Base-by-base conservation (phyloP, 1,140 invertebrate species). In the Goniozus legneri region DNA sequence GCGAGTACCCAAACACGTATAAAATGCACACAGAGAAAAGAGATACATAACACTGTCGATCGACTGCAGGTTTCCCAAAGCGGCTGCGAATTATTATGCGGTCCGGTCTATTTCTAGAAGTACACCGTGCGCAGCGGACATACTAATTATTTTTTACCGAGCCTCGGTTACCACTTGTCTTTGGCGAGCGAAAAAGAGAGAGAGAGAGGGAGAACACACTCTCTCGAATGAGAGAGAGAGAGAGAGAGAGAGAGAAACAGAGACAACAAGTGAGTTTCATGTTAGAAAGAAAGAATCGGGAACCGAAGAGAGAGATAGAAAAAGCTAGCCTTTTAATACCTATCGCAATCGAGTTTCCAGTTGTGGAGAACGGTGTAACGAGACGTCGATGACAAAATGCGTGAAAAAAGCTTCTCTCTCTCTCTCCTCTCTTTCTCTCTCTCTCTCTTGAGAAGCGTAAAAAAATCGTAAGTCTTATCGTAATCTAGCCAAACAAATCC, bases 31-130 rank as follows among this genome's bases (percentile, higher is more conserved):
- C n/a, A n/a, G n/a, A n/a, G n/a, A n/a, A n/a, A n/a, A n/a, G n/a
- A n/a, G n/a, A n/a, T n/a, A n/a, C n/a, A n/a, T n/a, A n/a, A n/a
- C n/a, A n/a, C n/a, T n/a, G n/a, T n/a, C n/a, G n/a, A n/a, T n/a
- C n/a, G n/a, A n/a, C n/a, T n/a, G n/a, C 62, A 66, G 53, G 56
- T 69, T 69, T 70, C 66, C n/a, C 69, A 72, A 71, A 72, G 62
- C 53, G 59, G 62, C 52, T 51, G 43, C 44, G 42, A 47, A 50
- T 44, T 52, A 63, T 67, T 69, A 68, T 70, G 60, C 66, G 60
- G 42, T 57, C 46, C 60, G 60, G 60, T 72, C 68, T 69, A 72
- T 72, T 69, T 68, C 64, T 65, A 68, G 67, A 69, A 65, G 18
- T 54, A 8, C 34, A 43, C 47, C 48, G 50, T 51, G 34, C 42